These are phyloP conservation scores for Oceanodroma tethys DNA, from an alignment of 2,113 vertebrate species.

Conservation along the genomic window DNA sequence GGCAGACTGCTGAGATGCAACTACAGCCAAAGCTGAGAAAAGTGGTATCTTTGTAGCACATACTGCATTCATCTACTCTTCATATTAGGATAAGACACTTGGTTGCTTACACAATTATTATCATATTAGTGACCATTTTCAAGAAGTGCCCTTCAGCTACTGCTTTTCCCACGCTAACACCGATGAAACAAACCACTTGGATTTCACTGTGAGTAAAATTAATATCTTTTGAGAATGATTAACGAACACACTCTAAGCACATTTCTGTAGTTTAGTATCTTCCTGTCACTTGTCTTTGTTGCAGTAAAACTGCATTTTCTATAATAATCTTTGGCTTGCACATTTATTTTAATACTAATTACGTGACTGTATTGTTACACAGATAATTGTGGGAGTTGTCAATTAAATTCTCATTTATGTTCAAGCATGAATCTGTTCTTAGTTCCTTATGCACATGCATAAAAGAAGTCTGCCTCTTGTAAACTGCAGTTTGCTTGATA, in stretches of 20 bases:
- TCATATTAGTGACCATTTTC: background rate
- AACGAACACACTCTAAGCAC: conserved; percentile 1
- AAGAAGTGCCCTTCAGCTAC: background rate
- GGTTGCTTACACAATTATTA: background rate
- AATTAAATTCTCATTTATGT: conserved; percentile 49
- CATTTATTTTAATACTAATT: conserved; percentile 54
- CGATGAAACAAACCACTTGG: background rate
- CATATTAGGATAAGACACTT: background rate
- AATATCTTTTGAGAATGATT: background rate
- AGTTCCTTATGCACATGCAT: background rate
- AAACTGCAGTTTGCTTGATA: background rate
- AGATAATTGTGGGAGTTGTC: conserved; percentile 37
- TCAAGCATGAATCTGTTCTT: background rate
- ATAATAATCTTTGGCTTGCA: conserved; percentile 28
- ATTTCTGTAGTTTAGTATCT: conserved; percentile 10
- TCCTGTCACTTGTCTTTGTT: conserved; percentile 15
- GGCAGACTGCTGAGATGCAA: background rate
- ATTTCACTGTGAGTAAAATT: background rate
- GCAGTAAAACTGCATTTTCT: conserved; percentile 18
- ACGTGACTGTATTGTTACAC: conserved; percentile 13
- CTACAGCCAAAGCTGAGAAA: background rate
- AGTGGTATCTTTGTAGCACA: background rate
- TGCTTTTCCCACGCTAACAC: background rate
- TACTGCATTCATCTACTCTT: background rate
- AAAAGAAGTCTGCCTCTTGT: background rate